phyloP scores from a whole-genome alignment of 2,113 vertebrate species.

The Acrocephalus kingi region DNA sequence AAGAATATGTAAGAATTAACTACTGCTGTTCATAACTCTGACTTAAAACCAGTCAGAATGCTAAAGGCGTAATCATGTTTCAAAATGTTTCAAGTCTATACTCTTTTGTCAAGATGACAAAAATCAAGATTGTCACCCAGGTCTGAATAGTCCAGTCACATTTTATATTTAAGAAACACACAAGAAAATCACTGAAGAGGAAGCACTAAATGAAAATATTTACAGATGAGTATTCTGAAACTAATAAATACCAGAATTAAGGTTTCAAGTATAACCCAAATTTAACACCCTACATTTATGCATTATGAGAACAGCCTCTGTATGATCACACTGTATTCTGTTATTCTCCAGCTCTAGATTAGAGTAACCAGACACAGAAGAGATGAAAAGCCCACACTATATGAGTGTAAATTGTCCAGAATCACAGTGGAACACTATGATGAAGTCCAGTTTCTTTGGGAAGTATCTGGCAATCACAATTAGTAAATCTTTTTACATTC shows the following conservation, averaged over 20 bases:
- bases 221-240: background rate
- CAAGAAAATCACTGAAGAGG: background rate
- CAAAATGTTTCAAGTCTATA: background rate
- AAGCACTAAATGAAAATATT: background rate
- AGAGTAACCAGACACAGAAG: background rate
- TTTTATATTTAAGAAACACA: background rate
- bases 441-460: background rate
- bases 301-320: background rate
- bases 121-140: background rate
- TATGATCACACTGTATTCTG: background rate
- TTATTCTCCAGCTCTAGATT: background rate
- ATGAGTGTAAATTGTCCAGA: background rate
- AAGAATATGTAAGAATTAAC: background rate
- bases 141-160: background rate
- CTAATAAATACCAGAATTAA: background rate
- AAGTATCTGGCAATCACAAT: background rate
- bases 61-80: background rate
- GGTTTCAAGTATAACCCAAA: rapidly evolving
- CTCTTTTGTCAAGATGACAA: background rate
- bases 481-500: background rate
- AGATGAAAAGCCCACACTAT: background rate
- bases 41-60: background rate
- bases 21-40: background rate
- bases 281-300: background rate
- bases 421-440: background rate